These are phyloP conservation scores for Hestina assimilis DNA, from an alignment of 1,140 invertebrate genomes.

Conservation along the genomic window DNA sequence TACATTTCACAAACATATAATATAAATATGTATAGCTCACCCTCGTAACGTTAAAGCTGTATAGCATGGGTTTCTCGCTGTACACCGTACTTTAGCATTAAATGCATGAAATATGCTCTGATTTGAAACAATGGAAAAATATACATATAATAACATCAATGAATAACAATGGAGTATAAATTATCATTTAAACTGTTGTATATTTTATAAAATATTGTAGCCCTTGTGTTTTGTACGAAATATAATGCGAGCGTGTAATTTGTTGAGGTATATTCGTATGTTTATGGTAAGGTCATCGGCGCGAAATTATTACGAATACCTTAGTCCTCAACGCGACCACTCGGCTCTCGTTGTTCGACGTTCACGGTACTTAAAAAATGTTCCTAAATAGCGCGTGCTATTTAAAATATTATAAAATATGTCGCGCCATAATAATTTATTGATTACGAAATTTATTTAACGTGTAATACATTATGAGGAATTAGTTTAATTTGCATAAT, in stretches of 20 bases:
- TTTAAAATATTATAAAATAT: neutral
- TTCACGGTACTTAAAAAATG: neutral
- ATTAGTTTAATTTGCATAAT: neutral
- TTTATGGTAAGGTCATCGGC: constrained; percentile 4
- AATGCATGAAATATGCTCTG: constrained; percentile 78
- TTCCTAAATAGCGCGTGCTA: neutral
- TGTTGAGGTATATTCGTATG: constrained; percentile 36
- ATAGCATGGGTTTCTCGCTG: constrained; percentile 26
- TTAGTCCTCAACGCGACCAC: neutral
- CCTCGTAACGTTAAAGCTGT: neutral
- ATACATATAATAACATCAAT: constrained; percentile 79
- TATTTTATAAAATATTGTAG: constrained; percentile 77
- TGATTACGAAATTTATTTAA: neutral
- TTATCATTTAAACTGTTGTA: constrained; percentile 78
- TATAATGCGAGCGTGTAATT: constrained; percentile 57
- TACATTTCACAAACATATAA: neutral
- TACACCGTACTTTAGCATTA: constrained; percentile 59
- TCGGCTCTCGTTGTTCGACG: neutral
- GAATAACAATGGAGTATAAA: constrained; percentile 78
- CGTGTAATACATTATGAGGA: neutral
- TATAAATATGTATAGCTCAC: neutral
- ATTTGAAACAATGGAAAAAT: constrained; percentile 78
- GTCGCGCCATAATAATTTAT: no score
- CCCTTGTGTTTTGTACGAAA: constrained; percentile 62
- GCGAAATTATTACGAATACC: constrained; percentile 4